Percentiles rank a stretch among this genome's conserved stretches.
Conservation (phyloP, 2,113 vertebrate genomes). For the Oxyura jamaicensis region DNA sequence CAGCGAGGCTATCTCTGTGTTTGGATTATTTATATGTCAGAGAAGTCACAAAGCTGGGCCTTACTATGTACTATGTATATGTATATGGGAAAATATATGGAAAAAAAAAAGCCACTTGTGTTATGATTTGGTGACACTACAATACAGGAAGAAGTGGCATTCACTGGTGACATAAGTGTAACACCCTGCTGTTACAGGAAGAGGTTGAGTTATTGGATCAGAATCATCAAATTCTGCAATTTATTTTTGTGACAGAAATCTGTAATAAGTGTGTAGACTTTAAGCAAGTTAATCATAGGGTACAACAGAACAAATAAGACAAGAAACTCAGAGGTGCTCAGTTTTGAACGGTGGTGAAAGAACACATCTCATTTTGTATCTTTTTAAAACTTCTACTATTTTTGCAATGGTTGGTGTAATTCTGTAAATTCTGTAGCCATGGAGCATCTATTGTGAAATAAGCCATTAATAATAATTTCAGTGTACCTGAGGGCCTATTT, state of each 20-base stretch:
- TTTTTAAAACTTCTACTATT: background rate
- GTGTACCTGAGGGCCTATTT: background rate
- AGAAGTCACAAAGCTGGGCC: background rate
- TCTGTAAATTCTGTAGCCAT: background rate
- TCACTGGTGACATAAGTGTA: background rate
- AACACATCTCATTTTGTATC: background rate
- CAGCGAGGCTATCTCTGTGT: background rate
- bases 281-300: background rate
- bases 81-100: background rate
- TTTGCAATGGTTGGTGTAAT: background rate
- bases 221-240: background rate
- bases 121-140: background rate
- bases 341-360: background rate
- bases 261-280: rapidly evolving
- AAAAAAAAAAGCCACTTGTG: background rate
- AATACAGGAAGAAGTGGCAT: background rate
- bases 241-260: background rate
- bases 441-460: background rate
- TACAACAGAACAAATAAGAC: background rate
- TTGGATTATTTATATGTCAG: background rate
- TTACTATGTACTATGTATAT: background rate
- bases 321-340: background rate
- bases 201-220: background rate
- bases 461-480: background rate
- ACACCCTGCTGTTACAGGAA: background rate